Evolutionary conservation across 1,140 invertebrate species (phyloP).

Genomic region (Phenacoccus solenopsis): DNA sequence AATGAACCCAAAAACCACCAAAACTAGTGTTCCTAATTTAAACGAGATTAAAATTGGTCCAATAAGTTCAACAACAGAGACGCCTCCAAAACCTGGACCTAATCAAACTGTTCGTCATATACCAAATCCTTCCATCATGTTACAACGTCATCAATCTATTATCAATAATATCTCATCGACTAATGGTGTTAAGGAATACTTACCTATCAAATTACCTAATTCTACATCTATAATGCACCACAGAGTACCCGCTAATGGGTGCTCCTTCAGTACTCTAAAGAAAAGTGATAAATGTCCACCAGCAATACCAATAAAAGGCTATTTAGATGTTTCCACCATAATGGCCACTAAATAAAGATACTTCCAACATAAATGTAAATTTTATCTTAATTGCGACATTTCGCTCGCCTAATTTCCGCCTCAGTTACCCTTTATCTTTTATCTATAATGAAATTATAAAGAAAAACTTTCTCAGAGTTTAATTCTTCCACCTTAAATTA

Average conservation of each 20-base stretch:
- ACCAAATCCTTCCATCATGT: constrained; percentile 32
- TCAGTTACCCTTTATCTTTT: no score
- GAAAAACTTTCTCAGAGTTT: no score
- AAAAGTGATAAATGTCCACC: constrained; percentile 5
- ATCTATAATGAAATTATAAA: no score
- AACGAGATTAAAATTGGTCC: constrained; percentile 15
- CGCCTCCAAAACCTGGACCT: constrained; percentile 27
- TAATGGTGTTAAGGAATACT: not conserved
- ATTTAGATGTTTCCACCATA: not conserved
- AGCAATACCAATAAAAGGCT: not conserved
- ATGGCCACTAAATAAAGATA: constrained; percentile 4
- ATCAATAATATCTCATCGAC: not conserved
- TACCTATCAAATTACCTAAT: not conserved
- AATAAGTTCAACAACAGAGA: not conserved
- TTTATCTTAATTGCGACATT: no score
- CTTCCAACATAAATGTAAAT: no score
- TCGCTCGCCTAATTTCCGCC: no score
- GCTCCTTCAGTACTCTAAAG: not conserved
- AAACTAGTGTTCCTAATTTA: constrained; percentile 4
- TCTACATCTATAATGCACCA: not conserved
- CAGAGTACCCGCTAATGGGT: not conserved
- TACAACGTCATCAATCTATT: constrained; percentile 26
- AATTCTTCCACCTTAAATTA: no score
- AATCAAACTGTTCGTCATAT: constrained; percentile 34
- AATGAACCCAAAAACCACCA: not conserved